A percentile compares a stretch with the other conserved stretches of the same genome.
Evolutionary conservation across 2,113 vertebrate species (phyloP).

Genomic region (Heloderma charlesbogerti): DNA sequence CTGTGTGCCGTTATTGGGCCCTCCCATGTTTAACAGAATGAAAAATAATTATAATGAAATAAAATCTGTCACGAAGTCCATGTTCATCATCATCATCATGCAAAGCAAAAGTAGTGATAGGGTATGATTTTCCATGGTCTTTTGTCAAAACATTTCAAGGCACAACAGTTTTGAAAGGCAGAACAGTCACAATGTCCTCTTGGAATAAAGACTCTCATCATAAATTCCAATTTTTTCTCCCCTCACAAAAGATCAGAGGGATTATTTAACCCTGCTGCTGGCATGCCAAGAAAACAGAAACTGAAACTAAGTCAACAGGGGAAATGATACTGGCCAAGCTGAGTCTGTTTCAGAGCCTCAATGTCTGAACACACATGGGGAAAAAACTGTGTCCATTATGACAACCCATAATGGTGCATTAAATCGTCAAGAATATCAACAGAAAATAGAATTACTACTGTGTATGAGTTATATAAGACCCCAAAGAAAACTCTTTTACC

Average conservation of each 20-base stretch:
- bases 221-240: slow-evolving; percentile 33
- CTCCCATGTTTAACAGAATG: background rate
- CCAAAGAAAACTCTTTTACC: background rate
- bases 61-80: background rate
- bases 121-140: background rate
- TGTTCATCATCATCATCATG: background rate
- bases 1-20: background rate
- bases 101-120: background rate
- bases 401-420: slow-evolving; percentile 7
- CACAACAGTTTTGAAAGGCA: slow-evolving; percentile 3
- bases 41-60: slow-evolving; percentile 9
- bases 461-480: background rate
- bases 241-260: slow-evolving; percentile 58
- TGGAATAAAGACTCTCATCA: slow-evolving; percentile 40
- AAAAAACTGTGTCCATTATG: slow-evolving; percentile 9
- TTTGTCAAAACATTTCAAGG: background rate
- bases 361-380: background rate
- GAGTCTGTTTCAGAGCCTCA: slow-evolving; percentile 11
- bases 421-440: slow-evolving; percentile 1
- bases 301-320: slow-evolving; percentile 65
- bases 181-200: slow-evolving; percentile 48
- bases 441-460: background rate
- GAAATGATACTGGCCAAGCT: slow-evolving; percentile 37
- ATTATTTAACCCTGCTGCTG: slow-evolving; percentile 53
- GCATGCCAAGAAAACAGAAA: slow-evolving; percentile 61